Percentiles rank a stretch among this genome's conserved stretches.
phyloP scores from a whole-genome alignment of 1,140 invertebrate genomes.

The Chironomus striatipennis region DNA sequence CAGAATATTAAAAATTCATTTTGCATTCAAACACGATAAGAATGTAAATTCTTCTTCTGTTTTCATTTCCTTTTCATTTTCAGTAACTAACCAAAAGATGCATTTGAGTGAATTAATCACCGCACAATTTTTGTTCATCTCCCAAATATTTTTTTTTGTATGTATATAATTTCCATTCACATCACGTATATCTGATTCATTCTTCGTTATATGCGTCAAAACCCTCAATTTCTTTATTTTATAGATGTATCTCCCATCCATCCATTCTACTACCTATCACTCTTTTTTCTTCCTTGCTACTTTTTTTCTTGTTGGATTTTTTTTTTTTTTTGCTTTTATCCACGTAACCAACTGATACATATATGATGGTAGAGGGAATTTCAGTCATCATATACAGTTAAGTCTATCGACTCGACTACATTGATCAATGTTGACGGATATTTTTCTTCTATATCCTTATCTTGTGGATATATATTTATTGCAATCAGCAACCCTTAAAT shows the following conservation, averaged over 20 bases:
- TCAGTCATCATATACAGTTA: not conserved
- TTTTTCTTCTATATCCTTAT: not conserved
- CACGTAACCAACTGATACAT: not conserved
- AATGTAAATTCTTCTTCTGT: too few species aligned
- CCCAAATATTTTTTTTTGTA: too few species aligned
- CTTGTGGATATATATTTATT: conserved; percentile 2
- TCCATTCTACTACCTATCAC: not conserved
- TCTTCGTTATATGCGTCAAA: not conserved
- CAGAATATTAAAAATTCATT: too few species aligned
- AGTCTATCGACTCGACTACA: not conserved
- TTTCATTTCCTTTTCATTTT: too few species aligned
- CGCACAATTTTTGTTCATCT: too few species aligned
- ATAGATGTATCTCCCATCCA: not conserved
- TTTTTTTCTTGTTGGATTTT: not conserved
- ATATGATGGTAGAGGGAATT: conserved; percentile 5
- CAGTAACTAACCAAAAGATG: too few species aligned
- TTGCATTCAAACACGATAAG: too few species aligned
- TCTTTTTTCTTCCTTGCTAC: not conserved
- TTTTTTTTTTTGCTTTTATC: too few species aligned
- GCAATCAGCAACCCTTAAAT: conserved; percentile 7
- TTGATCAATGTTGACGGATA: not conserved
- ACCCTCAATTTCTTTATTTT: not conserved
- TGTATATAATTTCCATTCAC: not conserved
- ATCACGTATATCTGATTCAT: not conserved
- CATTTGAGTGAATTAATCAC: too few species aligned